Base-by-base conservation (phyloP, 2,888 invertebrate genomes). In the Calliscelio sp. region DNA sequence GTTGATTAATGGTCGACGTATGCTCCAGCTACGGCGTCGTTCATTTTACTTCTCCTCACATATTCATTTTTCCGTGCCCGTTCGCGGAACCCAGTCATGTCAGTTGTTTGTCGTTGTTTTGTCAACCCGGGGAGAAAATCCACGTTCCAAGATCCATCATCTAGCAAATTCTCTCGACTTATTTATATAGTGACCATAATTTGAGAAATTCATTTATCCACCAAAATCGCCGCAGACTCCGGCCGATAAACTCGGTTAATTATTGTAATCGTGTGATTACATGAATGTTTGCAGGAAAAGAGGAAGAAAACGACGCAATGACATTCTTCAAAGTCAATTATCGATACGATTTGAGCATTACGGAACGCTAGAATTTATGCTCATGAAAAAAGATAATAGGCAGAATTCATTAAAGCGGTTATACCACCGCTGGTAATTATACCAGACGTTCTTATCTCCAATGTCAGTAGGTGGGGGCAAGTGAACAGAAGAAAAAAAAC, bases 231-330 rank as follows among this genome's bases (percentile, higher is more conserved):
- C n/a, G n/a, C n/a, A n/a, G n/a, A n/a, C n/a, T n/a, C n/a, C n/a
- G n/a, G n/a, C n/a, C n/a, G n/a, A 91, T 92, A 92, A 91, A 92
- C 91, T 92, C 91, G 90, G 92, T 91, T 91, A 91, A 90, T 90
- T 89, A 89, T 53, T 25, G 20, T n/a, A 6, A 53, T 22, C 25
- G 28, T 16, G 44, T 3, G 44, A 44, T 44, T 44, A 16, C 49
- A 22, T 7, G n/a, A 32, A 46, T n/a, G 6, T 44, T n/a, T 6
- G 8, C 35, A 1, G 28, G 28, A 28, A 22, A 20, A 24, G 11
- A 25, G 11, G 41, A 65, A 46, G 49, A 66, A 25, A n/a, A 41
- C 24, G 18, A 49, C 24, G 44, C 59, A 70, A 41, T 53, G 53
- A 78, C 78, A 78, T 63, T 70, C 78, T 32, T 70, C 61, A 70